Evolutionary conservation across 2,888 invertebrate genomes (phyloP).

Genomic region (Zeuzera pyrina): DNA sequence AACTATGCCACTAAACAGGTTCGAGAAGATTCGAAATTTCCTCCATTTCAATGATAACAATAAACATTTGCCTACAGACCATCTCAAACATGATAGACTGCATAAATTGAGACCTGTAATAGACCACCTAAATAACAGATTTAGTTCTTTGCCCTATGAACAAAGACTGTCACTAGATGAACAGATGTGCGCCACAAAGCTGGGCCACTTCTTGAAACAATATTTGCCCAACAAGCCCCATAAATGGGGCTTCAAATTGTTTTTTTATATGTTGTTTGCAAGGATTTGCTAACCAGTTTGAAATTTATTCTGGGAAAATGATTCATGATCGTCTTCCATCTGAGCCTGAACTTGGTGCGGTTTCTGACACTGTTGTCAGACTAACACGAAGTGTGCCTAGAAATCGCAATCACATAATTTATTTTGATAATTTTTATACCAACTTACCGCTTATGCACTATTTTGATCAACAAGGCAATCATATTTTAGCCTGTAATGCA

Average conservation of each 20-base stretch:
- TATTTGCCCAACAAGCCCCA: constrained; percentile 20
- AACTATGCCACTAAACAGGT: constrained; percentile 19
- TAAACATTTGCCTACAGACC: constrained; percentile 17
- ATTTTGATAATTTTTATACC: no score
- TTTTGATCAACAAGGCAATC: no score
- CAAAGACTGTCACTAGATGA: constrained; percentile 24
- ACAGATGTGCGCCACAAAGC: constrained; percentile 29
- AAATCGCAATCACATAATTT: no score
- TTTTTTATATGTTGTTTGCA: no score
- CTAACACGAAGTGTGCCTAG: constrained; percentile 20
- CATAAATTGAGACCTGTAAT: constrained; percentile 24
- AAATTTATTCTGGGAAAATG: no score
- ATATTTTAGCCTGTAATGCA: no score
- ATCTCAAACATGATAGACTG: constrained; percentile 22
- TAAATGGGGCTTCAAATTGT: no score
- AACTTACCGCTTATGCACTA: no score
- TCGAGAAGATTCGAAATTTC: constrained; percentile 20
- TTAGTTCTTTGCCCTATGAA: constrained; percentile 23
- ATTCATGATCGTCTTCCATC: no score
- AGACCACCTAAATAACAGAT: constrained; percentile 23
- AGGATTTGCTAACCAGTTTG: no score
- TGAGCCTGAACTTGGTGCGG: no score
- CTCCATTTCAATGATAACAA: constrained; percentile 27
- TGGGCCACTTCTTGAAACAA: constrained; percentile 21
- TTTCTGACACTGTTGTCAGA: no score